Evolutionary conservation across 2,888 invertebrate species (phyloP).

Genomic region (Pteria penguin): DNA sequence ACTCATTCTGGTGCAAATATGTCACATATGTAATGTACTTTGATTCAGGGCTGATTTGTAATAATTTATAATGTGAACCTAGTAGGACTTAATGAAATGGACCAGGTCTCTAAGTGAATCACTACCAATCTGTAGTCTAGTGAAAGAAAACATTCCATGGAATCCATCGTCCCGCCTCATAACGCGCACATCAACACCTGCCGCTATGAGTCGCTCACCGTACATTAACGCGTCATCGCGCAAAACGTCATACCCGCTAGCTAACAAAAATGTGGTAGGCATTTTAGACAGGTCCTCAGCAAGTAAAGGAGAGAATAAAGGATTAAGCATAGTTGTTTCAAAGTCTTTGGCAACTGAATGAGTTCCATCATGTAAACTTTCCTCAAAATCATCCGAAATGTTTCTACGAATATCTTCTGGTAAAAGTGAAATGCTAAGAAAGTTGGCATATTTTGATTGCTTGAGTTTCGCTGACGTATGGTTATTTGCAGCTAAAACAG

Average conservation of each 20-base stretch:
- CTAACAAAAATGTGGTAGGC: slow-evolving; percentile 16
- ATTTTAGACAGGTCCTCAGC: slow-evolving; percentile 13
- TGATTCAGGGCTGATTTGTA: too few relatives aligned
- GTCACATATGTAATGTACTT: too few relatives aligned
- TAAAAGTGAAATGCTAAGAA: not conserved
- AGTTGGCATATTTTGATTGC: slow-evolving; percentile 10
- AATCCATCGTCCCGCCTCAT: slow-evolving; percentile 5
- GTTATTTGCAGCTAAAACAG: not conserved
- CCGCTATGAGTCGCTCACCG: slow-evolving; percentile 1
- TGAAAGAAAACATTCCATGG: slow-evolving; percentile 20
- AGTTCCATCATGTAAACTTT: not conserved
- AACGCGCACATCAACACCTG: slow-evolving; percentile 8
- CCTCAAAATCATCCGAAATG: not conserved
- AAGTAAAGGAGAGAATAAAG: slow-evolving; percentile 27
- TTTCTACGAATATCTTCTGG: not conserved
- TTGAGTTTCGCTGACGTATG: not conserved
- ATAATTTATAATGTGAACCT: not conserved
- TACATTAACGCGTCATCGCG: slow-evolving; percentile 30
- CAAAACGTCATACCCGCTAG: slow-evolving; percentile 20
- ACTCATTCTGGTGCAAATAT: too few relatives aligned
- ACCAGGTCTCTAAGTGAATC: not conserved
- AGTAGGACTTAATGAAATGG: not conserved
- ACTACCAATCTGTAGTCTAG: slow-evolving; percentile 3
- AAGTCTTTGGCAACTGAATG: not conserved
- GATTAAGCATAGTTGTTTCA: slow-evolving; percentile 8